Conservation (phyloP, 92 coral and sea anemone genomes). For the Phenganax subtilis region DNA sequence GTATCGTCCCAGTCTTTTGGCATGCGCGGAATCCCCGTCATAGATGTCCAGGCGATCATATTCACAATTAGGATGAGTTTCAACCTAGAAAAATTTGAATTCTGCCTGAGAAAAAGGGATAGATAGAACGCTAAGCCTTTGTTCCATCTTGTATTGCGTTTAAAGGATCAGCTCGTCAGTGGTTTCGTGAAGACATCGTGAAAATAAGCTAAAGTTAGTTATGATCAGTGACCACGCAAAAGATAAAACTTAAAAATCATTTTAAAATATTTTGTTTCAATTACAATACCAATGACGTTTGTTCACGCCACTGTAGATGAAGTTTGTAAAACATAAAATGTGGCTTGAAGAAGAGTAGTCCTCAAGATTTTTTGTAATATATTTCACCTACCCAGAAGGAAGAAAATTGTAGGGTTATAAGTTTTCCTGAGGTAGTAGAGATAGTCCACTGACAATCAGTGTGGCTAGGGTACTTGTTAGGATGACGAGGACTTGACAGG, state of each 20-base stretch:
- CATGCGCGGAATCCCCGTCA: conserved; percentile 56
- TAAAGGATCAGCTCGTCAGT: no score
- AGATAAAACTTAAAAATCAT: no score
- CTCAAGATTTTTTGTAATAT: neutral
- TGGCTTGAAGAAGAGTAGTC: neutral
- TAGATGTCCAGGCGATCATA: conserved; percentile 76
- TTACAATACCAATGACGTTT: no score
- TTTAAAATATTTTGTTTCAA: no score
- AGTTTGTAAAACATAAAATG: neutral
- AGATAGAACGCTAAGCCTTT: conserved; percentile 1
- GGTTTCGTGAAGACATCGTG: no score
- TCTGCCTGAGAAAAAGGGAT: neutral
- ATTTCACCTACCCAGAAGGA: conserved; percentile 64
- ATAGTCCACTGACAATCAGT: conserved; percentile 75
- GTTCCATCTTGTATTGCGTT: conserved; percentile 11
- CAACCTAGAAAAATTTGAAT: conserved; percentile 49
- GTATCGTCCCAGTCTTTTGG: conserved; percentile 57
- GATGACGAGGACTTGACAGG: conserved; percentile 68
- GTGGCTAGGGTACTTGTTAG: conserved; percentile 57
- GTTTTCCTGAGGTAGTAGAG: conserved; percentile 54
- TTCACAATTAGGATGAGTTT: conserved; percentile 65
- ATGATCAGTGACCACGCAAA: no score
- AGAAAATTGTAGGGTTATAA: conserved; percentile 66
- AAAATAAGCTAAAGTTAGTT: no score
- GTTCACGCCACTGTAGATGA: no score